Percentiles rank a stretch among this genome's conserved stretches.
phyloP scores from a whole-genome alignment of 2,113 vertebrate species.

The Stegastes partitus region DNA sequence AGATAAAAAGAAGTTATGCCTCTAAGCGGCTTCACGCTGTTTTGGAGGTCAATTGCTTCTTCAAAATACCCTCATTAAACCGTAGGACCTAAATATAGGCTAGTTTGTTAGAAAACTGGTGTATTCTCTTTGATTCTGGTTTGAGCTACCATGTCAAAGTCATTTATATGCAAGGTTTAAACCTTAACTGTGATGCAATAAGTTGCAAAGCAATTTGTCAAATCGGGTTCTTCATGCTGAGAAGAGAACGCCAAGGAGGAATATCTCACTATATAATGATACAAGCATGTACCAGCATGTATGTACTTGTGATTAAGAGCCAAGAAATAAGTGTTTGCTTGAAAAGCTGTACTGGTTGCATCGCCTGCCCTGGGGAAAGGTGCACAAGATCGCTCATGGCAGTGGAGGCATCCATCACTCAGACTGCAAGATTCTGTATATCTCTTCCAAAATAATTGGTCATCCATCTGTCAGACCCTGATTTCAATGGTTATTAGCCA shows the following conservation, averaged over 20 bases:
- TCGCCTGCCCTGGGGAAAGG: slow-evolving; percentile 6
- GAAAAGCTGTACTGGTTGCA: slow-evolving; percentile 32
- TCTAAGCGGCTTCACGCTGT: slow-evolving; percentile 59
- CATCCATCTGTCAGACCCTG: slow-evolving; percentile 55
- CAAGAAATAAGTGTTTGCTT: slow-evolving; percentile 28
- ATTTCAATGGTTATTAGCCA: slow-evolving; percentile 48
- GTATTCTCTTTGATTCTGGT: slow-evolving; percentile 53
- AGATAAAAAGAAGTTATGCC: slow-evolving; percentile 57
- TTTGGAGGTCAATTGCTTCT: slow-evolving; percentile 70
- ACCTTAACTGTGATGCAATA: slow-evolving; percentile 53
- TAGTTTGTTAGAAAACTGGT: slow-evolving; percentile 41
- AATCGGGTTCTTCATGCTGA: slow-evolving; percentile 34
- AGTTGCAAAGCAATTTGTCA: slow-evolving; percentile 54
- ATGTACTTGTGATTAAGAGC: slow-evolving; percentile 9
- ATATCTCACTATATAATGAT: slow-evolving; percentile 12
- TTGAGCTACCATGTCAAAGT: slow-evolving; percentile 36
- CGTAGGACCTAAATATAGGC: slow-evolving; percentile 41
- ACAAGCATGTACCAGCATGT: slow-evolving; percentile 6
- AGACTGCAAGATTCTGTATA: slow-evolving; percentile 38
- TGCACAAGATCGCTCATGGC: slow-evolving; percentile 35
- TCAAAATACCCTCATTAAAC: slow-evolving; percentile 66
- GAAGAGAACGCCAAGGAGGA: slow-evolving; percentile 12
- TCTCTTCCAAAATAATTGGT: slow-evolving; percentile 55
- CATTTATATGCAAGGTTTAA: slow-evolving; percentile 44
- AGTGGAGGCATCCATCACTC: slow-evolving; percentile 43